phyloP scores from a whole-genome alignment of 2,888 invertebrate species.

The Drosophila tanythrix region DNA sequence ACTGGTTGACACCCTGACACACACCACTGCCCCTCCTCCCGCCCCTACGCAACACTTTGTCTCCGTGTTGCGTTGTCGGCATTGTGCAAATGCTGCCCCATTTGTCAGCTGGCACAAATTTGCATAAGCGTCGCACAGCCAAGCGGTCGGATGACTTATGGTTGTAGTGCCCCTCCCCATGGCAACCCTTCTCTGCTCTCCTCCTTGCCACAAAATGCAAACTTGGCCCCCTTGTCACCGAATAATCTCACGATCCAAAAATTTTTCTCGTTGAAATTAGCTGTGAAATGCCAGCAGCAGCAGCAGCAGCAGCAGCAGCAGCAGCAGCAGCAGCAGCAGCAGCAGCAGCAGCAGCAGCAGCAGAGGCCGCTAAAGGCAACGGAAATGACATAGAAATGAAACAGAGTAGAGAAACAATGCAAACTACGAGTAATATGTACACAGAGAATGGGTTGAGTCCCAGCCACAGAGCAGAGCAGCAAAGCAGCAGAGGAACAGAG shows the following conservation, averaged over 20 bases:
- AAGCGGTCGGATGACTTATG: slow-evolving; percentile 79
- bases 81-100: slow-evolving; percentile 82
- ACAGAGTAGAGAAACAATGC: slow-evolving; percentile 77
- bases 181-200: neutral
- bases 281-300: slow-evolving; percentile 70
- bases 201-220: slow-evolving; percentile 20
- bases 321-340: slow-evolving; percentile 32
- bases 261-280: slow-evolving; percentile 74
- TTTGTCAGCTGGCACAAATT: slow-evolving; percentile 84
- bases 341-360: slow-evolving; percentile 8
- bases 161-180: slow-evolving; percentile 52
- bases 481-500: neutral
- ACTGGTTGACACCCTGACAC: neutral
- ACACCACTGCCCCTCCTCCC: neutral
- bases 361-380: slow-evolving; percentile 32
- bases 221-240: slow-evolving; percentile 59
- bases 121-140: slow-evolving; percentile 81
- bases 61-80: slow-evolving; percentile 44
- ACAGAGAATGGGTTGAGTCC: slow-evolving; percentile 29
- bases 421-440: slow-evolving; percentile 38
- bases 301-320: slow-evolving; percentile 6
- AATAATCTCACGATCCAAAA: slow-evolving; percentile 79
- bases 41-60: neutral
- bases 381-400: slow-evolving; percentile 81
- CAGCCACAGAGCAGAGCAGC: neutral